Evolutionary conservation across 2,113 vertebrate genomes (phyloP), one percentile per base, ranked within the genome.

Genomic region (Vombatus ursinus): DNA sequence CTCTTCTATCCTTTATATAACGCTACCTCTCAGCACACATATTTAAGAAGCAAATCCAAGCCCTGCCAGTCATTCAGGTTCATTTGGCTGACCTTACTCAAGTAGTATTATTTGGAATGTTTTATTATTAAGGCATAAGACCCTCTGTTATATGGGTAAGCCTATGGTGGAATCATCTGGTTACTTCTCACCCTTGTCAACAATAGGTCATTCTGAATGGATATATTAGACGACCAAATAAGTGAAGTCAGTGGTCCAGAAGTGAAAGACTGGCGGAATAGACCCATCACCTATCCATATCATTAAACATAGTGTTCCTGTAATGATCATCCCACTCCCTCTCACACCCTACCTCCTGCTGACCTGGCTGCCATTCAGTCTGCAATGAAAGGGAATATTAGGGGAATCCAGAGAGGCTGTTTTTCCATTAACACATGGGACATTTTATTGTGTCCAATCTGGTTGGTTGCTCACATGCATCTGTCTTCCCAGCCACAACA

Each of bases 381-480:
- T 90, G 44, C 93, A 93, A 37, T 26, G 54, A 95, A 96, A 28
- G 25, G 25, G 31, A 57, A 90, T 68, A 92, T 94, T 89, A 96
- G 50, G 91, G 91, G 48, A 51, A 92, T 90, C 9, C n/a, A 89
- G 77, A 90, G 94, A 9, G 28, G 12, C 84, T 95, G 77, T 93
- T 96, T 96, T 52, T 95, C 94, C 90, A 52, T 95, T 93, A 94
- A 94, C 51, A n/a, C 54, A 28, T n/a, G n/a, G 22, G 52, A 44
- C 77, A 25, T n/a, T 91, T 95, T 84, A 61, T 37, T 9, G 3
- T n/a, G 3, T 52, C 16, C 37, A 37, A 0, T 91, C 53, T 94
- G 90, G 57, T 89, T 94, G 25, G 52, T 50, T 95, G 52, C 49
- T 94, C 50, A 50, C 48, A n/a, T 53, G 22, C 14, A 90, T 92